Evolutionary conservation across 2,888 invertebrate genomes (phyloP), one percentile per base, ranked within the genome.

Genomic region (Acanthopleura granulata): DNA sequence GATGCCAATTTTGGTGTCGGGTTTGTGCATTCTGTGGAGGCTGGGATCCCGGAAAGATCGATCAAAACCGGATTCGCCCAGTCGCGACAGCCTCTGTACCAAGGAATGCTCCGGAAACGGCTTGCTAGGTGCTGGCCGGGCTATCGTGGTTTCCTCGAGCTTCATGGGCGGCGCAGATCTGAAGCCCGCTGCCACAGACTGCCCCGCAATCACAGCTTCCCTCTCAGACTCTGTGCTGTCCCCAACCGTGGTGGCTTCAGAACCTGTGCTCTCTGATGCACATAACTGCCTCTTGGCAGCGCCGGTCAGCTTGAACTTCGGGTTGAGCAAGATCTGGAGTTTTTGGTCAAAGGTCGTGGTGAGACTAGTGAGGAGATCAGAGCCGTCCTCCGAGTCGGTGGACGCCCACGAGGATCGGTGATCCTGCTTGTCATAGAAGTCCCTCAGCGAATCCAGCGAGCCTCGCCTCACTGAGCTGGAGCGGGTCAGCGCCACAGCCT

Each of bases 401-500:
- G 85, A 85, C 9, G 84, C 84, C 81, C 83, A 85, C 0, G 85
- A 86, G 66, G 79, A 78, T 18, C 85, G 75, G 69, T 82, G 83
- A 49, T 87, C 87, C n/a, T 84, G 77, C 71, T 80, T 82, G 62
- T 88, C 88, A 66, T 87, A 84, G 73, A 86, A 78, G 77, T 93
- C 93, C 80, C 93, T 91, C 18, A 93, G 86, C 0, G 93, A 93
- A 84, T 93, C 93, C 79, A 93, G 88, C 50, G 93, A 93, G 30
- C 93, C 93, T 75, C 92, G 91, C 72, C 92, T 78, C 16, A 81
- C 66, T 14, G 83, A 80, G 73, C 76, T 79, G 73, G 78, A 79
- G 62, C 82, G 78, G 76, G 74, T 79, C 0, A 84, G 62, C n/a
- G 72, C 57, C 16, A 80, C 79, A 73, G 75, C 16, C 22, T 49